Evolutionary conservation across 2,888 invertebrate species (phyloP).

Genomic region (Lordiphosa fenestrarum): DNA sequence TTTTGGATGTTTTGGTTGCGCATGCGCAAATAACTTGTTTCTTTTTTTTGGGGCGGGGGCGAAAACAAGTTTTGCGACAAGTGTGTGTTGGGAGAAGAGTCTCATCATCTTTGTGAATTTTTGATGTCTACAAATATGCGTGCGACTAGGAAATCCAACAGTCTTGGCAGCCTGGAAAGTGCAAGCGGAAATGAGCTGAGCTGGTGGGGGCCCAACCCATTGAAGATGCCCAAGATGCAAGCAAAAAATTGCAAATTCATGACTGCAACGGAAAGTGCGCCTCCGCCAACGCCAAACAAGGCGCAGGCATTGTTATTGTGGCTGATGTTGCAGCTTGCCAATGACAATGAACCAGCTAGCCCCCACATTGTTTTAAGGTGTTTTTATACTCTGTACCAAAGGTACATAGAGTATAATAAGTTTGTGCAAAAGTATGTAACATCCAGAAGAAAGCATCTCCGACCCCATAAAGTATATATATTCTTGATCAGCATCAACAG

Average conservation of each 20-base stretch:
- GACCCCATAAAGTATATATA: too few relatives aligned
- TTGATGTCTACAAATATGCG: slow-evolving; percentile 17
- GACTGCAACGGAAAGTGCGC: neutral
- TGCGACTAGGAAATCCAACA: slow-evolving; percentile 26
- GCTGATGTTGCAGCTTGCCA: slow-evolving; percentile 27
- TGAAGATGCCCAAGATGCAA: slow-evolving; percentile 29
- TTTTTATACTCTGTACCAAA: too few relatives aligned
- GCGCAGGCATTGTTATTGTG: too few relatives aligned
- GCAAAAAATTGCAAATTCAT: slow-evolving; percentile 38
- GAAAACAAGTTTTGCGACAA: slow-evolving; percentile 60
- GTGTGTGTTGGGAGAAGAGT: slow-evolving; percentile 35
- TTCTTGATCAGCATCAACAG: too few relatives aligned
- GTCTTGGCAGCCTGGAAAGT: neutral
- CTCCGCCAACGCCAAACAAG: slow-evolving; percentile 16
- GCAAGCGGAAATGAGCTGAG: slow-evolving; percentile 48
- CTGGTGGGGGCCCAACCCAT: slow-evolving; percentile 27
- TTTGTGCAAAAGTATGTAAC: too few relatives aligned
- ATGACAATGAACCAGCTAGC: slow-evolving; percentile 38
- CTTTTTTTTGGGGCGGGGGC: slow-evolving; percentile 40
- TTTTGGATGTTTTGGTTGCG: slow-evolving; percentile 34
- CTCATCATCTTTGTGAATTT: slow-evolving; percentile 30
- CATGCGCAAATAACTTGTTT: slow-evolving; percentile 59
- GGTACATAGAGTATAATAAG: too few relatives aligned
- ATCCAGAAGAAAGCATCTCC: too few relatives aligned
- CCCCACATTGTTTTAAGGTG: neutral